Percentiles rank a stretch among this genome's conserved stretches.
phyloP scores from a whole-genome alignment of 2,888 invertebrate genomes.

The Thera obeliscata region DNA sequence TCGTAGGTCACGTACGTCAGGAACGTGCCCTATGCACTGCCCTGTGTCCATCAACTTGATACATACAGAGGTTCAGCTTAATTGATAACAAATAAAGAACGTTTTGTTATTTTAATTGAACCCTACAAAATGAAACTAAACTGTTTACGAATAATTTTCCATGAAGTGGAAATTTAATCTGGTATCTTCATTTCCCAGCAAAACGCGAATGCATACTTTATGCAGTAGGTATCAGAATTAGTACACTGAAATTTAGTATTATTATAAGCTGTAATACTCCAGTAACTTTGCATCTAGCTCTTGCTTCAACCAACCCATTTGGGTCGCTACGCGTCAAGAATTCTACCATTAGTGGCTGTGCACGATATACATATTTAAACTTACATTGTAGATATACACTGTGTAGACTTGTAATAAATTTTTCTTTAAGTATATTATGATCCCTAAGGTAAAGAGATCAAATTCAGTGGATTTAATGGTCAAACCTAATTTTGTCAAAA shows the following conservation, averaged over 20 bases:
- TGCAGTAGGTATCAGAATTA: slow-evolving; percentile 19
- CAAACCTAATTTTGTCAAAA: too few relatives aligned
- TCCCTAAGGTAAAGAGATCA: too few relatives aligned
- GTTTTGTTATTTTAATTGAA: too few relatives aligned
- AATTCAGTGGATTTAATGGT: too few relatives aligned
- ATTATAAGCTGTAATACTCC: slow-evolving; percentile 21
- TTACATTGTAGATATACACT: slow-evolving; percentile 1
- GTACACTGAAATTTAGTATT: slow-evolving; percentile 22
- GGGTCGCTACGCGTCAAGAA: slow-evolving; percentile 23
- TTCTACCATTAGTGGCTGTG: slow-evolving; percentile 26
- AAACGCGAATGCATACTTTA: slow-evolving; percentile 24
- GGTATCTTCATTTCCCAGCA: slow-evolving; percentile 23
- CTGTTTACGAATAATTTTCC: slow-evolving; percentile 10
- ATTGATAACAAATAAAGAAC: too few relatives aligned
- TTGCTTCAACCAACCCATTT: slow-evolving; percentile 24
- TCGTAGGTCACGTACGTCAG: too few relatives aligned
- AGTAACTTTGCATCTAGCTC: slow-evolving; percentile 23
- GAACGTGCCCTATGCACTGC: too few relatives aligned
- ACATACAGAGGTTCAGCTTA: too few relatives aligned
- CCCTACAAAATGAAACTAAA: neutral
- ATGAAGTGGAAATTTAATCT: slow-evolving; percentile 29
- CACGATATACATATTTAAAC: neutral
- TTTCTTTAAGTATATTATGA: too few relatives aligned
- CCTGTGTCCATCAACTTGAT: too few relatives aligned
- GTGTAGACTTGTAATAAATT: slow-evolving; percentile 3